Evolutionary conservation across 2,113 vertebrate species (phyloP).

Genomic region (Raja brachyura): DNA sequence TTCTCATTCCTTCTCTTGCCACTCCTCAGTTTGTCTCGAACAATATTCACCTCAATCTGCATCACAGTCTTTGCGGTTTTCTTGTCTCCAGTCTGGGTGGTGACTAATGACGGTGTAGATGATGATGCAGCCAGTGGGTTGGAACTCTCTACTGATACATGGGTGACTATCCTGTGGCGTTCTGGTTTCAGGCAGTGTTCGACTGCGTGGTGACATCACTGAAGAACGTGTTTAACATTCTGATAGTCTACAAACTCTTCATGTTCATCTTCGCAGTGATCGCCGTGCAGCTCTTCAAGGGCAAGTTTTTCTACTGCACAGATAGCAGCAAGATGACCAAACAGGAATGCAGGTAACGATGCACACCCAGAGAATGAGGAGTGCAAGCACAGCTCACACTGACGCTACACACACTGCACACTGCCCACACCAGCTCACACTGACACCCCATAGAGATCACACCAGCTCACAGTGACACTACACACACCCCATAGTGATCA

Average conservation of each 20-base stretch:
- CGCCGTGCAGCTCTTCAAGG: conserved; percentile 95
- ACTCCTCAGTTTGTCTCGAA: no score
- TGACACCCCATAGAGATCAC: not conserved
- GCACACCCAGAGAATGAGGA: not conserved
- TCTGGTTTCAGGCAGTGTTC: conserved; percentile 62
- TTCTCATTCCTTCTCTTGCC: not conserved
- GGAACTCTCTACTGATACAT: not conserved
- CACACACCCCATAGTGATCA: no score
- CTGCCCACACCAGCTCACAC: not conserved
- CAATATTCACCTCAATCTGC: not conserved
- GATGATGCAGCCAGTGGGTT: not conserved
- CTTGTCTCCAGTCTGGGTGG: not conserved
- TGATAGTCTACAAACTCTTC: conserved; percentile 98
- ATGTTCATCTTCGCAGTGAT: conserved; percentile 99
- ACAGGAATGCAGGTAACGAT: conserved; percentile 85
- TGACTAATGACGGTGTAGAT: not conserved
- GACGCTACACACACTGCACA: no score
- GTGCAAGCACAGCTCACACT: no score
- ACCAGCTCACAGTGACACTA: no score
- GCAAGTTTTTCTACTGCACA: conserved; percentile 95
- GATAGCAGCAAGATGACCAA: conserved; percentile 93
- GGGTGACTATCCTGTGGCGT: not conserved
- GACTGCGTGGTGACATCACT: conserved; percentile 96
- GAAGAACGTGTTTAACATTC: conserved; percentile 98
- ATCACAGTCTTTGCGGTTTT: not conserved